Evolutionary conservation across 2,888 invertebrate species (phyloP).

Genomic region (Hypena proboscidalis): DNA sequence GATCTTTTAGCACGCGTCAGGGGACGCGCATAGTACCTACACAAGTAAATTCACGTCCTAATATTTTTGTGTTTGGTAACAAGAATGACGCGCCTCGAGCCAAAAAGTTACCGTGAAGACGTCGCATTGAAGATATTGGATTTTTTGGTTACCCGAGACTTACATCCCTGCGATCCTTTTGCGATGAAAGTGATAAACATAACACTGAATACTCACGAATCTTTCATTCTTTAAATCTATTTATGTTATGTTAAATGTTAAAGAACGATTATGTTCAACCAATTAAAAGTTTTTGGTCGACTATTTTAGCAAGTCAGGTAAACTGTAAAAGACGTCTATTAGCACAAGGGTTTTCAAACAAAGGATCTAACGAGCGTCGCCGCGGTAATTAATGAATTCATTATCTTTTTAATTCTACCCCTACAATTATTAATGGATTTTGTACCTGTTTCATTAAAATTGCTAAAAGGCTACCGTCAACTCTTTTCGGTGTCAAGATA

Average conservation of each 20-base stretch:
- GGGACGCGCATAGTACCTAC: constrained; percentile 43
- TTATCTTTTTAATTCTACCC: constrained; percentile 41
- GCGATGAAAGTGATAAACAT: constrained; percentile 22
- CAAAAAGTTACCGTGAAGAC: constrained; percentile 36
- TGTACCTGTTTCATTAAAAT: constrained; percentile 36
- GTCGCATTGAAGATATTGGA: constrained; percentile 42
- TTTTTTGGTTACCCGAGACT: constrained; percentile 33
- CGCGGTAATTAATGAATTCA: constrained; percentile 41
- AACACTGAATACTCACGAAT: no score
- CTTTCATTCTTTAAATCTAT: not conserved
- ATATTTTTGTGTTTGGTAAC: constrained; percentile 38
- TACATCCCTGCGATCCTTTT: constrained; percentile 28
- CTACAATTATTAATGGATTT: constrained; percentile 33
- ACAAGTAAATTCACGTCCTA: constrained; percentile 43
- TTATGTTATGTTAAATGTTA: not conserved
- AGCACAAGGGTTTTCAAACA: constrained; percentile 30
- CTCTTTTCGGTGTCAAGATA: constrained; percentile 49
- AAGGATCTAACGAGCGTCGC: constrained; percentile 34
- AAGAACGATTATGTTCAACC: no score
- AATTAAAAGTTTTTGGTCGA: constrained; percentile 21
- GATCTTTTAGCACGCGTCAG: constrained; percentile 44
- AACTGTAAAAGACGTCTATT: constrained; percentile 28
- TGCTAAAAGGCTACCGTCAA: constrained; percentile 43
- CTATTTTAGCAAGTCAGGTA: constrained; percentile 34
- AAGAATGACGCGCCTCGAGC: constrained; percentile 37